Evolutionary conservation across 2,113 vertebrate genomes (phyloP), one percentile per base, ranked within the genome.

Genomic region (Toxotes chatareus): DNA sequence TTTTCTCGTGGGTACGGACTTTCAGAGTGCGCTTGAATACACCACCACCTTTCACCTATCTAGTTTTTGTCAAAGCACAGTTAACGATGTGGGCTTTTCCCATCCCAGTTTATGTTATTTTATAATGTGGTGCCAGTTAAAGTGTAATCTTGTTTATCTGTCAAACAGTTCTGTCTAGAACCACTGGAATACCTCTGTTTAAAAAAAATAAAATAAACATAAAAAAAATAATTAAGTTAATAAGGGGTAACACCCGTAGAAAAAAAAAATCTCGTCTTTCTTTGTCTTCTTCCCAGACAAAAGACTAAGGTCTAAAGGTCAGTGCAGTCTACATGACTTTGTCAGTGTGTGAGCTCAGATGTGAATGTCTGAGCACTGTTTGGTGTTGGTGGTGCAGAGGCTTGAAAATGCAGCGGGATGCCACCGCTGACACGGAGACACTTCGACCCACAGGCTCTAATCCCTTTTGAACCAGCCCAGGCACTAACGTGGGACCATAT

Each of bases 321-420:
- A 77, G 7, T 34, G 63, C 0, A n/a, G 56, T 62, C 38, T 19
- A 32, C 57, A 60, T 77, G 64, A 57, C 38, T 61, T 34, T 76
- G 63, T 80, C 19, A 32, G 67, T 68, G 76, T 49, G 61, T 63
- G 63, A 72, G 31, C 34, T 83, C 32, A 67, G 17, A 34, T 69
- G 72, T 56, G 79, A 71, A 42, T 49, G 65, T 86, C 83, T 89
- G 72, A 84, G 63, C 60, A 46, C 38, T 65, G n/a, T 63, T 68
- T 82, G 80, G 40, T 79, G 85, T 71, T 76, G 77, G 57, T 40
- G 44, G 71, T 57, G 65, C 66, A 34, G 56, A 87, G 76, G 79
- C 88, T 90, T 82, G 80, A 79, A 72, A 82, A 76, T 92, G 49
- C 89, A 92, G 90, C 87, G 47, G 89, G 91, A 91, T 92, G 91